Percentiles rank a stretch among this genome's conserved stretches.
Evolutionary conservation across 2,113 vertebrate genomes (phyloP).

Genomic region (Notothenia coriiceps): DNA sequence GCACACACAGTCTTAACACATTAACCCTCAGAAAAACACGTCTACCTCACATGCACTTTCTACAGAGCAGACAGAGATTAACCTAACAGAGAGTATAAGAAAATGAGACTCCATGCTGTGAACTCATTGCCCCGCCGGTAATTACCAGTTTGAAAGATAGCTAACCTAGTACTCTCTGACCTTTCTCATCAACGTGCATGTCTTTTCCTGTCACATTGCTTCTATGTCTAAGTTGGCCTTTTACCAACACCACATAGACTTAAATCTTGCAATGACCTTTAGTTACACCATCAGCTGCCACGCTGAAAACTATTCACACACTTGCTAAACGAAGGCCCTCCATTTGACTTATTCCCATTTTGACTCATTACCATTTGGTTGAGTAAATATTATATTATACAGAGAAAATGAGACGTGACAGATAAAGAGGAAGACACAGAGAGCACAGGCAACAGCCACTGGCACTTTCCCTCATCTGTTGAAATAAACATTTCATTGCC

Average conservation of each 20-base stretch:
- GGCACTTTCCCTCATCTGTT: slow-evolving; percentile 47
- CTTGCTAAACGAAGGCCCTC: slow-evolving; percentile 6
- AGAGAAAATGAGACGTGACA: slow-evolving; percentile 10
- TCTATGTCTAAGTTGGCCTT: slow-evolving; percentile 48
- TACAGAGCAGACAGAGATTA: neutral
- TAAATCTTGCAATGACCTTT: slow-evolving; percentile 66
- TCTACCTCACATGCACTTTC: slow-evolving; percentile 1
- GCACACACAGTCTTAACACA: neutral
- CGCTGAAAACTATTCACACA: slow-evolving; percentile 33
- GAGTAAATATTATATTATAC: slow-evolving; percentile 38
- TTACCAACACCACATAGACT: slow-evolving; percentile 37
- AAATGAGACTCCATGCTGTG: slow-evolving; percentile 4
- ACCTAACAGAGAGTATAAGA: neutral
- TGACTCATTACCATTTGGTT: slow-evolving; percentile 39
- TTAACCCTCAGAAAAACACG: neutral
- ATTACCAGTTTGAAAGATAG: slow-evolving; percentile 26
- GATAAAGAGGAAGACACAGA: neutral
- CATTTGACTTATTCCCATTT: slow-evolving; percentile 44
- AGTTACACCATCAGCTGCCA: slow-evolving; percentile 39
- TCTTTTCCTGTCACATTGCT: slow-evolving; percentile 36
- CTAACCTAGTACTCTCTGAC: slow-evolving; percentile 37
- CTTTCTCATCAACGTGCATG: slow-evolving; percentile 43
- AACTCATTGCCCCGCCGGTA: slow-evolving; percentile 17
- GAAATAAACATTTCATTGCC: slow-evolving; percentile 31
- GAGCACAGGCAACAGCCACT: slow-evolving; percentile 6